Evolutionary conservation across 2,888 invertebrate genomes (phyloP).

Genomic region (Salpingus planirostris): DNA sequence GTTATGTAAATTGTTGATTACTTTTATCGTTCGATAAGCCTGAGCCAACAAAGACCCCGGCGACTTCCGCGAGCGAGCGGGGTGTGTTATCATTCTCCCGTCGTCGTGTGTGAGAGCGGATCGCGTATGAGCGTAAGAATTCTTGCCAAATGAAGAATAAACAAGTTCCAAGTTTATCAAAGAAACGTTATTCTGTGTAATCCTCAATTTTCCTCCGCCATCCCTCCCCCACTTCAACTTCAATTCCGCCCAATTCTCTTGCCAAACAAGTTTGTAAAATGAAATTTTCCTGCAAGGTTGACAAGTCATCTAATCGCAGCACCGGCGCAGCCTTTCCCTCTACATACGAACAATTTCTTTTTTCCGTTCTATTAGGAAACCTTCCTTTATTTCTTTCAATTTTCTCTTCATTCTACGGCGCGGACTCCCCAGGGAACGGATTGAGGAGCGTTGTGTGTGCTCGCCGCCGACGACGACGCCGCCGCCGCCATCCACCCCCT

Average conservation of each 20-base stretch:
- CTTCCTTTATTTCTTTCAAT: constrained; percentile 44
- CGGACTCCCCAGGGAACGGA: constrained; percentile 34
- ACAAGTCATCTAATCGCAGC: constrained; percentile 49
- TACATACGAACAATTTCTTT: constrained; percentile 37
- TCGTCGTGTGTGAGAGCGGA: constrained; percentile 11
- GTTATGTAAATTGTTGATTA: constrained; percentile 14
- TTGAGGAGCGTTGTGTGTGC: constrained; percentile 11
- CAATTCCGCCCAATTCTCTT: constrained; percentile 50
- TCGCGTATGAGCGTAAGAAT: constrained; percentile 18
- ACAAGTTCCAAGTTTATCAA: constrained; percentile 35
- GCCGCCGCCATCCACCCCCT: background rate
- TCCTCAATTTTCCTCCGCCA: constrained; percentile 31
- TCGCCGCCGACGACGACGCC: constrained; percentile 5
- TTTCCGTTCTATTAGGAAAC: constrained; percentile 37
- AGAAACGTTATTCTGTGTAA: constrained; percentile 34
- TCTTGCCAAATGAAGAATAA: constrained; percentile 29
- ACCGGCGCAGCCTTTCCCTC: constrained; percentile 23
- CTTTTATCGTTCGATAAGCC: constrained; percentile 14
- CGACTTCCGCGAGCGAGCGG: constrained; percentile 7
- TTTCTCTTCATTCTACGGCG: constrained; percentile 45
- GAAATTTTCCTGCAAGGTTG: constrained; percentile 50
- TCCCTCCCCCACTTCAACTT: constrained; percentile 37
- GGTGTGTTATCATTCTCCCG: constrained; percentile 8
- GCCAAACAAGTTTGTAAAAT: constrained; percentile 51
- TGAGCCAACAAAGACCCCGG: constrained; percentile 8